Conservation (phyloP, 2,888 invertebrate genomes). For the Thumatha senex region DNA sequence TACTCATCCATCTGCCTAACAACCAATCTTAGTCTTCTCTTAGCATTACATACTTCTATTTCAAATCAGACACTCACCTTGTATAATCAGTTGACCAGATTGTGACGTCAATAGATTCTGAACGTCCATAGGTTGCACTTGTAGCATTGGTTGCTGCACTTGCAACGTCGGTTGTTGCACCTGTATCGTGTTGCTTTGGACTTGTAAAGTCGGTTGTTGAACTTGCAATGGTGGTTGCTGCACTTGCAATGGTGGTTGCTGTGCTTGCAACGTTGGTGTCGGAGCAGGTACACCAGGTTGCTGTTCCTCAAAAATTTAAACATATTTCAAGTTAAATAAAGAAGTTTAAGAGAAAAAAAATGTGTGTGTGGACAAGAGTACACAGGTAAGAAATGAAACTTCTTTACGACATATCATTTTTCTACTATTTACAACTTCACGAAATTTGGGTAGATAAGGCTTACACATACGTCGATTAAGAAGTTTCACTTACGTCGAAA, state of each 20-base stretch:
- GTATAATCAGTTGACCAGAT: slow-evolving; percentile 73
- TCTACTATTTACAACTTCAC: too few species aligned
- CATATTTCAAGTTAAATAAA: not conserved
- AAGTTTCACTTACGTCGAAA: too few species aligned
- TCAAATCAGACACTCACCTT: slow-evolving; percentile 63
- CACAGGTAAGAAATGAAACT: too few species aligned
- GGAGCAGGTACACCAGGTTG: slow-evolving; percentile 23
- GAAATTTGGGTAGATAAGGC: too few species aligned
- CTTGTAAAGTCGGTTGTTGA: slow-evolving; percentile 25
- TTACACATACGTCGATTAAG: too few species aligned
- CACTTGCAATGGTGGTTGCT: slow-evolving; percentile 66
- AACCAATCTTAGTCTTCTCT: not conserved
- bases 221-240: slow-evolving; percentile 49
- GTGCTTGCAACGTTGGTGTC: slow-evolving; percentile 39
- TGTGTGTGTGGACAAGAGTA: too few species aligned
- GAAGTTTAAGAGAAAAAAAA: too few species aligned
- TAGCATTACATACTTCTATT: not conserved
- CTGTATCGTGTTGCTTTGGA: slow-evolving; percentile 28
- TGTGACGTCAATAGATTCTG: slow-evolving; percentile 74
- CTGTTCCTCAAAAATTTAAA: slow-evolving; percentile 40
- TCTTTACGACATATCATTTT: too few species aligned
- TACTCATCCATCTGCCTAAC: too few species aligned
- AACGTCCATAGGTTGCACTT: slow-evolving; percentile 78
- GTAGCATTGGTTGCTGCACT: slow-evolving; percentile 63
- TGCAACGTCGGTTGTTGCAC: slow-evolving; percentile 50